Base-by-base conservation (phyloP, 1,140 invertebrate species). In the Parapsyche elsis region DNA sequence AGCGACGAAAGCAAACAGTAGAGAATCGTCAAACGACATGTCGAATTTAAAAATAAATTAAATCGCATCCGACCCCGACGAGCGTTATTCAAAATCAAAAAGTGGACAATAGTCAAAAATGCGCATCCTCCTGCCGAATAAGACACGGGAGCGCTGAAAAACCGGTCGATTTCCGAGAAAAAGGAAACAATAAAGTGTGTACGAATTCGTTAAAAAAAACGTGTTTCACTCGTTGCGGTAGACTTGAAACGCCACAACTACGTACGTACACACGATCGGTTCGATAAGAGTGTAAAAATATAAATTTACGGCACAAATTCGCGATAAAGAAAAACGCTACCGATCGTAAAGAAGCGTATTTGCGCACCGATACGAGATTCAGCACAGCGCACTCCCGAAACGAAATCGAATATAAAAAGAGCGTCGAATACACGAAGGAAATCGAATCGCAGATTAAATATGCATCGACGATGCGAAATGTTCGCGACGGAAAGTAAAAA, bases 311-410 rank as follows among this genome's bases (percentile, higher is more conserved):
- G 21, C 21, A 9, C 16, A 23, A 21, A 16, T 61, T 61, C 59
- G 59, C 59, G 59, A 61, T 61, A 61, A 61, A 61, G n/a, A 21
- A 21, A 16, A 61, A 19, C 59, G 59, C 59, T 61, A 1, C 59
- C 59, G 59, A 61, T 61, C 59, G n/a, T 61, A 61, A 61, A 61
- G 19, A 16, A 19, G 21, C 0, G 59, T 21, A 61, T 61, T 61
- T 61, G 21, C 59, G 59, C 49, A 10, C 2, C 2, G 2, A 53
- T 53, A 12, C 10, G 12, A 53, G 49, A 53, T 53, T 38, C 30
- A 53, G 49, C 49, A n/a, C 49, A 61, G 21, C 49, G 16, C 12
- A n/a, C 53, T 16, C 9, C 10, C 14, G 16, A 61, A 16, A 61
- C 59, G 59, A 61, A 19, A 61, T 10, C 21, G 59, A 53, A 14